Evolutionary conservation across 2,888 invertebrate species (phyloP), one percentile per base, ranked within the genome.

Genomic region (Entomobrya proxima): DNA sequence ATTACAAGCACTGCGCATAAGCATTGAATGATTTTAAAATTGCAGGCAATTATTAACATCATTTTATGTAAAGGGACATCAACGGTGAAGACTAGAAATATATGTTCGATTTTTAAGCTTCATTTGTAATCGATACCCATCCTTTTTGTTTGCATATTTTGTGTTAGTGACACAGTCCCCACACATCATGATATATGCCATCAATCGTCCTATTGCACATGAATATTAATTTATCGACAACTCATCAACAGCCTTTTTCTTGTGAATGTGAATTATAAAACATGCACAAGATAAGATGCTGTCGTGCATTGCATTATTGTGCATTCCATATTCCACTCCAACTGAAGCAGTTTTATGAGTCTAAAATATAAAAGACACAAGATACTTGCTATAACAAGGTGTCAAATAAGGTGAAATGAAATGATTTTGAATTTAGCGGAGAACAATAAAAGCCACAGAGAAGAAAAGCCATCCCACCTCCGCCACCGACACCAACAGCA

Each of bases 391-490:
- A 30, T 44, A 72, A 18, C 21, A 67, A 44, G 55, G 32, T 55
- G 52, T 75, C 24, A 55, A 55, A 21, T 35, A 52, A 75, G 75
- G 75, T 55, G 75, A 75, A 75, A 24, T 55, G 21, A 32, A 55
- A 55, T 18, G 37, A 44, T 58, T 82, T 82, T 64, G 64, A 82
- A 75, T 82, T 82, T 82, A 82, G 58, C 81, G 81, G 81, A 82
- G 81, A 37, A 58, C 50, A 47, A 72, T 24, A 47, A 32, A 58
- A 81, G 81, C 80, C 55, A 67, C 69, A 61, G 55, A 44, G 24
- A 40, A 44, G 37, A 69, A 64, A 61, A 69, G 44, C 75, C 50
- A 35, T 74, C 81, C 81, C 81, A 75, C 81, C 81, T 61, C 81
- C 81, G 21, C 81, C 81, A 24, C 81, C 81, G 58, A 67, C 75